These are phyloP conservation scores for Drosophila auraria DNA, from an alignment of 1,140 invertebrate species.

Conservation along the genomic window DNA sequence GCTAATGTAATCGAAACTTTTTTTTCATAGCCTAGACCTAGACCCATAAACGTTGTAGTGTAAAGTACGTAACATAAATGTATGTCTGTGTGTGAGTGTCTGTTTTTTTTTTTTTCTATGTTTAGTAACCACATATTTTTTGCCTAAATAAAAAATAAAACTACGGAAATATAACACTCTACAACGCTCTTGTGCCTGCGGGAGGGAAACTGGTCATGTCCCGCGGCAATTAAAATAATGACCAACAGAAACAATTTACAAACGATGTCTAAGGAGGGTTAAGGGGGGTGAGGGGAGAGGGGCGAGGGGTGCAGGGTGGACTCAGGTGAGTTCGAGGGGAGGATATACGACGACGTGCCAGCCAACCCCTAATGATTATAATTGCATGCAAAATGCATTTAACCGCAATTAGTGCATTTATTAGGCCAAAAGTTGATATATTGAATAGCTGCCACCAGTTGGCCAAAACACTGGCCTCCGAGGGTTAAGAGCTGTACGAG, in stretches of 20 bases:
- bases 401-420: slow-evolving; percentile 85
- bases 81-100: background rate
- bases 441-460: slow-evolving; percentile 71
- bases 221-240: slow-evolving; percentile 62
- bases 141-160: slow-evolving; percentile 70
- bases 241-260: slow-evolving; percentile 61
- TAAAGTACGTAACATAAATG: slow-evolving; percentile 27
- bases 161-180: slow-evolving; percentile 32
- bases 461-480: slow-evolving; percentile 25
- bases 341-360: slow-evolving; percentile 56
- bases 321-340: background rate
- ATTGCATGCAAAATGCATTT: slow-evolving; percentile 85
- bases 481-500: slow-evolving; percentile 7
- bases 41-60: slow-evolving; percentile 34
- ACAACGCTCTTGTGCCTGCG: background rate
- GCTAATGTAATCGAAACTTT: slow-evolving; percentile 34
- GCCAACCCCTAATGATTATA: slow-evolving; percentile 84
- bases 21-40: slow-evolving; percentile 30
- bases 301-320: background rate
- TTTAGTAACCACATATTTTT: slow-evolving; percentile 58
- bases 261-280: slow-evolving; percentile 12
- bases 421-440: slow-evolving; percentile 82
- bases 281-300: background rate
- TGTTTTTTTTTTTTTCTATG: slow-evolving; percentile 35
- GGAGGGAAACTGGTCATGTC: slow-evolving; percentile 14